Evolutionary conservation across 92 coral and sea anemone species (phyloP).

Genomic region (Montipora capitata): DNA sequence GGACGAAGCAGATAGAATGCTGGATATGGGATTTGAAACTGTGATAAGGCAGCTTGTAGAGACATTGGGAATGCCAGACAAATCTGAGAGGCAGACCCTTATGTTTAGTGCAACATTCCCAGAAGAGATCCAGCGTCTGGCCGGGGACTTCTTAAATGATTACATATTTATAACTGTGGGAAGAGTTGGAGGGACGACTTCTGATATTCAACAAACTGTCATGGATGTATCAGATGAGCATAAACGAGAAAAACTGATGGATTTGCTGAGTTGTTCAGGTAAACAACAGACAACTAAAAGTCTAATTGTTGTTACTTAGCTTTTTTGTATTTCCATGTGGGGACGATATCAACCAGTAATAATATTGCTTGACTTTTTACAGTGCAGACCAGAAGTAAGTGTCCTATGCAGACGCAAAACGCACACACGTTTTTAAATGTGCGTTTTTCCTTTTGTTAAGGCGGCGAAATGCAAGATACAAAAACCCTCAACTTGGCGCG

Average conservation of each 20-base stretch:
- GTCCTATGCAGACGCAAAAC: no score
- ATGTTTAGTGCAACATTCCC: slow-evolving; percentile 99
- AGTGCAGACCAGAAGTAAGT: no score
- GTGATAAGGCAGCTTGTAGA: slow-evolving; percentile 85
- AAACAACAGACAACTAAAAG: not conserved
- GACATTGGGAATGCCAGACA: slow-evolving; percentile 88
- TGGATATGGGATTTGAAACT: slow-evolving; percentile 98
- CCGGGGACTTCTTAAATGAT: slow-evolving; percentile 93
- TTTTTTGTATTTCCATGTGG: no score
- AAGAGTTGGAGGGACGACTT: slow-evolving; percentile 97
- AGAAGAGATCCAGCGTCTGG: slow-evolving; percentile 93
- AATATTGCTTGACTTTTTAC: no score
- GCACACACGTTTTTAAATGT: no score
- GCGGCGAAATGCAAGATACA: no score
- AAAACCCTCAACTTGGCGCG: no score
- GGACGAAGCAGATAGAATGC: slow-evolving; percentile 98
- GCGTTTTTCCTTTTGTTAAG: no score
- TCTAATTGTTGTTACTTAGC: no score
- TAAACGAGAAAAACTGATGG: slow-evolving; percentile 93
- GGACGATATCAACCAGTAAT: no score
- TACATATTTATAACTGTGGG: slow-evolving; percentile 98
- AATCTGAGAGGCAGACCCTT: slow-evolving; percentile 88
- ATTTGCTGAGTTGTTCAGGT: slow-evolving; percentile 94
- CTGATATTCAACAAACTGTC: slow-evolving; percentile 95
- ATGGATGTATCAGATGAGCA: slow-evolving; percentile 93